These are phyloP conservation scores for Rhyacophila brunnea DNA, from an alignment of 1,140 invertebrate species.

Conservation along the genomic window DNA sequence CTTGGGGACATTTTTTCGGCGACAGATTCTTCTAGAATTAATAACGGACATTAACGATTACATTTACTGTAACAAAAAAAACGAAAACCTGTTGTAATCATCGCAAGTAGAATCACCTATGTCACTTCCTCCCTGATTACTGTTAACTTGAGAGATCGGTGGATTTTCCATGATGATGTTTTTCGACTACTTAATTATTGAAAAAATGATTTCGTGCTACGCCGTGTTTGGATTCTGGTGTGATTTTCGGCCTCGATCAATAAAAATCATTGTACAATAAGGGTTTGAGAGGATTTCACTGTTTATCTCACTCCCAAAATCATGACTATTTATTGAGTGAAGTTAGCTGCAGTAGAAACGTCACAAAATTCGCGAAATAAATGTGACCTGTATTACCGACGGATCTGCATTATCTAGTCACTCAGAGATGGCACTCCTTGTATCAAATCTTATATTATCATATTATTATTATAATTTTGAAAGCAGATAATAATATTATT, in stretches of 20 bases:
- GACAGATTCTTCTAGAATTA: slow-evolving; percentile 9
- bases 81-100: not conserved
- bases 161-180: slow-evolving; percentile 24
- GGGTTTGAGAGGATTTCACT: slow-evolving; percentile 5
- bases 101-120: slow-evolving; percentile 7
- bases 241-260: slow-evolving; percentile 1
- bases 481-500: too few species aligned
- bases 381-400: slow-evolving; percentile 14
- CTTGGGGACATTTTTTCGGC: slow-evolving; percentile 21
- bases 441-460: too few species aligned
- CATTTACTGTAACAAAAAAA: not conserved
- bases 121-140: slow-evolving; percentile 17
- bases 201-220: not conserved
- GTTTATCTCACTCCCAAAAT: slow-evolving; percentile 15
- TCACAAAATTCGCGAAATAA: slow-evolving; percentile 2
- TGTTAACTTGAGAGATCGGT: slow-evolving; percentile 8
- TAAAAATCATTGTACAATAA: slow-evolving; percentile 12
- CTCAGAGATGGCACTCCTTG: not conserved
- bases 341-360: slow-evolving; percentile 23
- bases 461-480: too few species aligned
- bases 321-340: slow-evolving; percentile 16
- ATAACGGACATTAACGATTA: not conserved
- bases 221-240: not conserved
- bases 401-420: not conserved
- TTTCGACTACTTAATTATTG: not conserved